A percentile compares a stretch with the other conserved stretches of the same genome.
These are phyloP conservation scores for Entomyzon cyanotis DNA, from an alignment of 2,113 vertebrate species.

Conservation along the genomic window DNA sequence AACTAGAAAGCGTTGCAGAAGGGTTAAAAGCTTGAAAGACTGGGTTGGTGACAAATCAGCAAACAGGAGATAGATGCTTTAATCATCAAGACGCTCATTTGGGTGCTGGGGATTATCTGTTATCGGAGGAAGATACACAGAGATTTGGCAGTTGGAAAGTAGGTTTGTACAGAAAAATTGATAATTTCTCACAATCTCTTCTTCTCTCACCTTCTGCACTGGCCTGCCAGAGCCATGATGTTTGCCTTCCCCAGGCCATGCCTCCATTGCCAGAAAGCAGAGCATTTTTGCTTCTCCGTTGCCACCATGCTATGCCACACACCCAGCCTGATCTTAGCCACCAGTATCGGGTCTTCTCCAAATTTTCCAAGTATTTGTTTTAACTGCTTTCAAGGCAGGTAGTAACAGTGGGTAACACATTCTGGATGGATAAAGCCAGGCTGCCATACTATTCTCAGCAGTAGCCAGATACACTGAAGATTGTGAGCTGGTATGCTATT, in stretches of 20 bases:
- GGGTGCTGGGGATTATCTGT: neutral
- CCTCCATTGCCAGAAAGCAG: neutral
- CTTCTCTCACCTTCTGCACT: neutral
- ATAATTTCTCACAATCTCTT: neutral
- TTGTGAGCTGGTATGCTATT: neutral
- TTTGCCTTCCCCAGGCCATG: neutral
- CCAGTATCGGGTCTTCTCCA: neutral
- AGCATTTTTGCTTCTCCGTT: neutral
- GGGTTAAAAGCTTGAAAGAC: neutral
- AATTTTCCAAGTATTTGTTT: neutral
- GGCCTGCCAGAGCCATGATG: accelerated
- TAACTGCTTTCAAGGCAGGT: neutral
- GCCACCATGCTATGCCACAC: neutral
- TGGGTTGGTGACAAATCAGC: neutral
- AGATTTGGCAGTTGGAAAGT: neutral
- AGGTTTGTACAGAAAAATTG: neutral
- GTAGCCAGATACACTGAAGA: neutral
- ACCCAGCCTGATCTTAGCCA: neutral
- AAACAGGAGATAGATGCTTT: neutral
- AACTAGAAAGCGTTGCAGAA: neutral
- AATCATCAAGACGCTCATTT: neutral
- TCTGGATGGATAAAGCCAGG: neutral
- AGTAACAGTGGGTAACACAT: neutral
- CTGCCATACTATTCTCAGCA: neutral
- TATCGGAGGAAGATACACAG: neutral